Evolutionary conservation across 2,113 vertebrate genomes (phyloP).

Genomic region (Petroica traversi): DNA sequence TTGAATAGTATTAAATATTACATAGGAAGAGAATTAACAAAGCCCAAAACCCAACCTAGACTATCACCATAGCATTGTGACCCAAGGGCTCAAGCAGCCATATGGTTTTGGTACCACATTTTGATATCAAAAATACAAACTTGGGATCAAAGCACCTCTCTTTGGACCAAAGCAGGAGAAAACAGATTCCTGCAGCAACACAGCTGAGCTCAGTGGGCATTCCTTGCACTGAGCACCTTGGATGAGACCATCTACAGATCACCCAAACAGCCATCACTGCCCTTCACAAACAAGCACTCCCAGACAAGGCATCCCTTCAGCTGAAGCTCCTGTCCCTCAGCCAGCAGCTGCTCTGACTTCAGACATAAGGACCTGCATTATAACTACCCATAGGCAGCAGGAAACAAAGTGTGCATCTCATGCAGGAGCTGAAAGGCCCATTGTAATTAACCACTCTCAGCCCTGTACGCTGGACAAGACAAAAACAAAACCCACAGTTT

Average conservation of each 20-base stretch:
- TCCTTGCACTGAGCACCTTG: background rate
- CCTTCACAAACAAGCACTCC: slow-evolving; percentile 41
- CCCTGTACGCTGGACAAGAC: background rate
- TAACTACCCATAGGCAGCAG: slow-evolving; percentile 48
- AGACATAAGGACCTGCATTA: slow-evolving; percentile 63
- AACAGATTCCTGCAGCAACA: background rate
- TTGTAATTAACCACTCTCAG: background rate
- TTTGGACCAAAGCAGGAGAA: background rate
- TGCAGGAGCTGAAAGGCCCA: slow-evolving; percentile 48
- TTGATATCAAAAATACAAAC: background rate
- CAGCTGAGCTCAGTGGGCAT: background rate
- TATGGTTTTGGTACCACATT: background rate
- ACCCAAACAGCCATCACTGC: background rate
- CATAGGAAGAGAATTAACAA: background rate
- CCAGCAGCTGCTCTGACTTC: slow-evolving; percentile 57
- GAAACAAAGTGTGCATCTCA: slow-evolving; percentile 57
- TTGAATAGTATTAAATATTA: background rate
- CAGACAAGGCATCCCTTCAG: slow-evolving; percentile 51
- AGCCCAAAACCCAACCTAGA: background rate
- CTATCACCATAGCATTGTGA: background rate
- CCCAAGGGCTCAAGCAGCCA: background rate
- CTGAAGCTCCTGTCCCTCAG: slow-evolving; percentile 6
- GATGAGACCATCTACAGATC: background rate
- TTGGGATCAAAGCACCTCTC: background rate
- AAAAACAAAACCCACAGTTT: slow-evolving; percentile 34